Percentiles rank a stretch among this genome's conserved stretches.
These are phyloP conservation scores for Pararge aegeria DNA, from an alignment of 1,140 invertebrate genomes.

Conservation along the genomic window DNA sequence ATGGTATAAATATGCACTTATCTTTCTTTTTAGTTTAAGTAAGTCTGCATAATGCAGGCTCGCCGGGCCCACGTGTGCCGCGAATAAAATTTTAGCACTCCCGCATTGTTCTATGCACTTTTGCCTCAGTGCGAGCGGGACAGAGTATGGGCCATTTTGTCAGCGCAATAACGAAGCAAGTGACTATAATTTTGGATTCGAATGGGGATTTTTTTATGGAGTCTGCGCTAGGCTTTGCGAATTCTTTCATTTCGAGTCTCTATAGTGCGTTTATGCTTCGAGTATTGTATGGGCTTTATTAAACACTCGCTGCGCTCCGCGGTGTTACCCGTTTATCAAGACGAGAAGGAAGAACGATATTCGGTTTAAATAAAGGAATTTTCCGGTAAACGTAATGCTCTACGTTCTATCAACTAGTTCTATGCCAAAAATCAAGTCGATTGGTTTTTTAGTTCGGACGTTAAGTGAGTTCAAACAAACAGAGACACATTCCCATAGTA, in stretches of 20 bases:
- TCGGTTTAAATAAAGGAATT: too few relatives aligned
- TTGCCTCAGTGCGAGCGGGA: slow-evolving; percentile 44
- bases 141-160: slow-evolving; percentile 51
- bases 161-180: slow-evolving; percentile 55
- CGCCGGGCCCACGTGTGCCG: slow-evolving; percentile 61
- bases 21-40: slow-evolving; percentile 76
- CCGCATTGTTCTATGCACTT: slow-evolving; percentile 58
- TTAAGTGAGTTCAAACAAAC: too few relatives aligned
- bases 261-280: slow-evolving; percentile 10
- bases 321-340: too few relatives aligned
- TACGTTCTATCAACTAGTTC: too few relatives aligned
- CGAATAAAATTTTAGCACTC: slow-evolving; percentile 76
- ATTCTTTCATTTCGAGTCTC: slow-evolving; percentile 36
- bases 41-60: slow-evolving; percentile 71
- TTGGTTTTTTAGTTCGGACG: too few relatives aligned
- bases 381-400: too few relatives aligned
- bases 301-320: too few relatives aligned
- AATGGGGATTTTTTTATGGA: slow-evolving; percentile 57
- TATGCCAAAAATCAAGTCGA: too few relatives aligned
- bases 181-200: slow-evolving; percentile 53
- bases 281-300: neutral
- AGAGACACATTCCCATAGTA: too few relatives aligned
- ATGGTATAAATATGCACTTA: slow-evolving; percentile 77
- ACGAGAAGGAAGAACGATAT: too few relatives aligned
- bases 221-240: slow-evolving; percentile 38